Percentiles rank a stretch among this genome's conserved stretches.
Conservation (phyloP, 1,140 invertebrate species). For the Plectrocnemia conspersa region DNA sequence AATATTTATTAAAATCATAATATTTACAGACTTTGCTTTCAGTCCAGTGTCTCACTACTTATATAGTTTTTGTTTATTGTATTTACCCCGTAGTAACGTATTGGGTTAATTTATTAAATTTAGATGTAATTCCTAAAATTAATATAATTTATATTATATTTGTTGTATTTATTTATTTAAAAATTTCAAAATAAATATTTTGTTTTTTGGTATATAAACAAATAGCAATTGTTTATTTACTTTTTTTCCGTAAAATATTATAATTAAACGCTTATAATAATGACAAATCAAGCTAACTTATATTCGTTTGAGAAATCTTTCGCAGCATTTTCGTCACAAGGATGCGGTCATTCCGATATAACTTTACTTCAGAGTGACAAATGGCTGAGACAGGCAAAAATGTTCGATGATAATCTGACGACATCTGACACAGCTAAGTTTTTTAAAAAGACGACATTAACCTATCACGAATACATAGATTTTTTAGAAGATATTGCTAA, state of each 20-base stretch:
- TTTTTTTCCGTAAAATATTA: neutral
- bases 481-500: neutral
- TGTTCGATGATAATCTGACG: neutral
- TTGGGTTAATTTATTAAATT: too few relatives aligned
- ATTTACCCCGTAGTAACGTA: too few relatives aligned
- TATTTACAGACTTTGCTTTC: too few relatives aligned
- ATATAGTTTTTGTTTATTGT: too few relatives aligned
- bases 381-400: neutral
- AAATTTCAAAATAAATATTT: too few relatives aligned
- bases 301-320: neutral
- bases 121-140: too few relatives aligned
- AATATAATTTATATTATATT: too few relatives aligned
- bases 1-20: too few relatives aligned
- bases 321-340: neutral
- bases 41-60: too few relatives aligned
- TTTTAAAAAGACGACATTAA: constrained; percentile 4
- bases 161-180: too few relatives aligned
- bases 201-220: too few relatives aligned
- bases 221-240: neutral
- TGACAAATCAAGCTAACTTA: neutral
- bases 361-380: constrained; percentile 2
- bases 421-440: neutral
- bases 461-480: neutral
- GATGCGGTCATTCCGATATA: neutral
- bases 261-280: neutral